Evolutionary conservation across 2,113 vertebrate species (phyloP).

Genomic region (Prunella himalayana): DNA sequence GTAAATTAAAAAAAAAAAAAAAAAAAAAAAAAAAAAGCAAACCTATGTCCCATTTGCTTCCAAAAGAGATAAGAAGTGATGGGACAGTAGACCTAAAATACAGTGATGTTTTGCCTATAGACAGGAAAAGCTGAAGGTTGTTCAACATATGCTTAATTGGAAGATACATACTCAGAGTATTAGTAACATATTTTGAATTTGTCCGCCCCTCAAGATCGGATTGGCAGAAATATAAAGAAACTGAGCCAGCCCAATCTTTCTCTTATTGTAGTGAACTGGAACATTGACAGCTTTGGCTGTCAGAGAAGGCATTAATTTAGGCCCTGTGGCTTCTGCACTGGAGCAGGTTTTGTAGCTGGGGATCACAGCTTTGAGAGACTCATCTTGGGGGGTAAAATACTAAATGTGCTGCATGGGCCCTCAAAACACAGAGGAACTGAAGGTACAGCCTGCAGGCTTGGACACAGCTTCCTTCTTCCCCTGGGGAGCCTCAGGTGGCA

Average conservation of each 20-base stretch:
- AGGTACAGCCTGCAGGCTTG: not conserved
- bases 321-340: not conserved
- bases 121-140: not conserved
- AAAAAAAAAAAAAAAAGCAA: not conserved
- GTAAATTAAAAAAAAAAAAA: not conserved
- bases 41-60: not conserved
- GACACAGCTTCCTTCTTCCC: not conserved
- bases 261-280: not conserved
- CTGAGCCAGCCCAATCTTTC: not conserved
- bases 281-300: not conserved
- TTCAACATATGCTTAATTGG: not conserved
- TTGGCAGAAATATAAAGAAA: not conserved
- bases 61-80: not conserved
- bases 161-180: not conserved
- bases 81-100: not conserved
- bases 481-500: not conserved
- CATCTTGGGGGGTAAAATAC: not conserved
- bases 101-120: not conserved
- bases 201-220: not conserved
- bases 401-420: not conserved
- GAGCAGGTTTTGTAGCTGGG: not conserved
- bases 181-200: not conserved
- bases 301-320: not conserved
- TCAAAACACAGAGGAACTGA: not conserved
- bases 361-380: not conserved